phyloP scores from a whole-genome alignment of 2,113 vertebrate species.

The Damaliscus lunatus region DNA sequence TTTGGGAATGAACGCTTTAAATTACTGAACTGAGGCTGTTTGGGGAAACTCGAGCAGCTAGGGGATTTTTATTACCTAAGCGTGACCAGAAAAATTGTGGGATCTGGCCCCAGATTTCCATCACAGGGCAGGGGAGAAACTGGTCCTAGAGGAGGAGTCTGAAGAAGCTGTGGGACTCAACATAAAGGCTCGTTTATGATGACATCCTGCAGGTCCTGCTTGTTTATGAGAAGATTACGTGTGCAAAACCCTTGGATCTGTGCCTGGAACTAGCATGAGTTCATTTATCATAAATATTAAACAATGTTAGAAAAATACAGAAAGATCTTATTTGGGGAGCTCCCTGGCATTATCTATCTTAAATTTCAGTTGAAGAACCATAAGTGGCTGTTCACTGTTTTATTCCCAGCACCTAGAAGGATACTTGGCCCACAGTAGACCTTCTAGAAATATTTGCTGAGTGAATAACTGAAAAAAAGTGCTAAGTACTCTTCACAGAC shows the following conservation, averaged over 20 bases:
- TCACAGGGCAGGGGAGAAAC: not conserved
- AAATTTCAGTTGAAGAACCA: not conserved
- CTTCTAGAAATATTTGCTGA: not conserved
- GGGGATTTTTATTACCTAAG: not conserved
- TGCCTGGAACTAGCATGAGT: not conserved
- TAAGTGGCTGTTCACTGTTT: not conserved
- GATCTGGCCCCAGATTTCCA: not conserved
- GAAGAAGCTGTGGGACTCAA: not conserved
- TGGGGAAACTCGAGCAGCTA: not conserved
- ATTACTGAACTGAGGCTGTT: not conserved
- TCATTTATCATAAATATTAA: not conserved
- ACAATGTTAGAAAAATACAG: not conserved
- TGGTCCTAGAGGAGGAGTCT: not conserved
- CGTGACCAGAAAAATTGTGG: not conserved
- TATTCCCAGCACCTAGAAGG: not conserved
- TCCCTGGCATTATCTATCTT: not conserved
- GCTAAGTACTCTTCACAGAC: not conserved
- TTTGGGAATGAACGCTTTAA: not conserved
- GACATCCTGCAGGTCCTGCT: not conserved
- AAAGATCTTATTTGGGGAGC: not conserved
- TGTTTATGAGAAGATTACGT: not conserved
- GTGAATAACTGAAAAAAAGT: not conserved
- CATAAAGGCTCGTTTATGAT: not conserved
- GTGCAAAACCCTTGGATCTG: not conserved
- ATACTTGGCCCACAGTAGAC: not conserved